Evolutionary conservation across 1,140 invertebrate species (phyloP), one percentile per base, ranked within the genome.

Genomic region (Meloidogyne exigua): DNA sequence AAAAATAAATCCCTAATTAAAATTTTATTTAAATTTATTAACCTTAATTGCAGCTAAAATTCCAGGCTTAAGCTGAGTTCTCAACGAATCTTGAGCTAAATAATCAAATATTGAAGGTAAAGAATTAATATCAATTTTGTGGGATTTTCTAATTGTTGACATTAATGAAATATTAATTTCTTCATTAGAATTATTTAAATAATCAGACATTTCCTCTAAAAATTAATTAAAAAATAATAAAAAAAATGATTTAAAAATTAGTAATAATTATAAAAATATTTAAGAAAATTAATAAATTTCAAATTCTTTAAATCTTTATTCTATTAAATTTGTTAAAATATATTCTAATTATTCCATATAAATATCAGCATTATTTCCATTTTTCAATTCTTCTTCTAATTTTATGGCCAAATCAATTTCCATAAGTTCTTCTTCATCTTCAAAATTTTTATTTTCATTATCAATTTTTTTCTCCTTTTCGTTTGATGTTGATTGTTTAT

Each of bases 61-160:
- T 26, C 81, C 80, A 11, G 80, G 80, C 66, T 82, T 82, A 25
- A 82, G 62, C 26, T 82, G 84, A 2, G 72, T 32, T 9, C 49
- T 21, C n/a, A 80, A 66, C 18, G 62, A 68, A 44, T 82, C 74
- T 36, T 82, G 80, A 12, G 80, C 80, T 68, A 83, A 73, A 62
- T 80, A 82, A 57, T 82, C 80, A 65, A 82, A 82, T 68, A 82
- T 70, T n/a, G 76, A 80, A 15, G 80, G 80, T 65, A 82, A 65
- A 73, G 23, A 23, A n/a, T 21, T 21, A 25, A 9, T 1, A 36
- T n/a, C n/a, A n/a, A 15, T 57, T 7, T n/a, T n/a, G n/a, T 3
- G n/a, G n/a, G 49, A 57, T n/a, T 57, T 18, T 9, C 49, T 57
- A 57, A n/a, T 57, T 57, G 49, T 57, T 57, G 49, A 57, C 9